Conservation (phyloP, 1,140 invertebrate species). For the Heterodera carotae region DNA sequence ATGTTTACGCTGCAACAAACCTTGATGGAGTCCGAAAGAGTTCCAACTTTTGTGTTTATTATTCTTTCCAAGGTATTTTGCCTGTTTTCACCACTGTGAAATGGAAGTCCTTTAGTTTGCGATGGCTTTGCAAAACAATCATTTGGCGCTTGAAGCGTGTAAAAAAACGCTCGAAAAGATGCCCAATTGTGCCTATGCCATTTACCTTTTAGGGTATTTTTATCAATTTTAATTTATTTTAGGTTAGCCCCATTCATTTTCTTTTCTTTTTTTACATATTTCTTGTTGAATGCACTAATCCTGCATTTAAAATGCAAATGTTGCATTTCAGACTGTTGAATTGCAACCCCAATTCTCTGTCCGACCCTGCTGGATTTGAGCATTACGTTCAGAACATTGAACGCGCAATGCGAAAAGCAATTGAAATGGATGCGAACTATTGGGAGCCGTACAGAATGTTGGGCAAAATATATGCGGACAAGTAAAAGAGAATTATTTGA, state of each 20-base stretch:
- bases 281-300: no score
- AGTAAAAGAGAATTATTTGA: background rate
- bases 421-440: slow-evolving; percentile 37
- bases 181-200: slow-evolving; percentile 33
- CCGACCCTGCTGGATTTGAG: background rate
- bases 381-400: slow-evolving; percentile 14
- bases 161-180: slow-evolving; percentile 19
- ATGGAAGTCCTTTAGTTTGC: slow-evolving; percentile 21
- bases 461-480: slow-evolving; percentile 23
- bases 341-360: slow-evolving; percentile 4
- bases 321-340: slow-evolving; percentile 20
- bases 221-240: background rate
- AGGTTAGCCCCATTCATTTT: background rate
- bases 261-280: no score
- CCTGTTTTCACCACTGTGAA: background rate
- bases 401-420: slow-evolving; percentile 29
- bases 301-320: no score
- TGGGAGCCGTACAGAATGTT: slow-evolving; percentile 41
- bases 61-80: slow-evolving; percentile 18
- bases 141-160: slow-evolving; percentile 25
- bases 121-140: slow-evolving; percentile 24
- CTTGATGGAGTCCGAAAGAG: background rate
- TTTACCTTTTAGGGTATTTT: slow-evolving; percentile 34
- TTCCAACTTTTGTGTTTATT: slow-evolving; percentile 31
- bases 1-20: slow-evolving; percentile 13